These are phyloP conservation scores for Mesoligia furuncula DNA, from an alignment of 2,888 invertebrate species.

Conservation along the genomic window DNA sequence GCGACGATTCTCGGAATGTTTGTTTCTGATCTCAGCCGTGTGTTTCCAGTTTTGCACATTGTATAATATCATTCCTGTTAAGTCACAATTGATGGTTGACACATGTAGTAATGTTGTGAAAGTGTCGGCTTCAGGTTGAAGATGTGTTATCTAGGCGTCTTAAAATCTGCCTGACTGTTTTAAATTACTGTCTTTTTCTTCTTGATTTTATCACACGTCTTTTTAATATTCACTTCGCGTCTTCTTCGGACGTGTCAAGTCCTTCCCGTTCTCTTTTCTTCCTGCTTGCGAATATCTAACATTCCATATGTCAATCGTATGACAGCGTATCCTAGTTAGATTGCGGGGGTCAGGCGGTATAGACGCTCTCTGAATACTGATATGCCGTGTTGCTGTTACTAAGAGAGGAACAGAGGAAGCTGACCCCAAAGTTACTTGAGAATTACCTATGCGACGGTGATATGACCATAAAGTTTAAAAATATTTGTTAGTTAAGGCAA, in stretches of 20 bases:
- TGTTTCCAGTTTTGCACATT: constrained; percentile 33
- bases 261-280: not conserved
- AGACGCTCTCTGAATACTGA: constrained; percentile 44
- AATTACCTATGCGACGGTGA: not conserved
- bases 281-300: not conserved
- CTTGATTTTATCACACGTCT: not conserved
- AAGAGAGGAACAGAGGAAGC: constrained; percentile 20
- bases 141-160: constrained; percentile 14
- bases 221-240: constrained; percentile 6
- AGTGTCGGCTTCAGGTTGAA: constrained; percentile 11
- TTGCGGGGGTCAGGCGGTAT: constrained; percentile 26
- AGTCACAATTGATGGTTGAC: constrained; percentile 38
- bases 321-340: constrained; percentile 33
- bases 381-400: constrained; percentile 12
- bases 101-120: constrained; percentile 29
- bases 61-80: constrained; percentile 44
- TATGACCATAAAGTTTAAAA: not conserved
- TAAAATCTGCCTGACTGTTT: constrained; percentile 31
- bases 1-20: constrained; percentile 54
- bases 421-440: not conserved
- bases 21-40: constrained; percentile 44
- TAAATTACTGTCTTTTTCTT: constrained; percentile 3
- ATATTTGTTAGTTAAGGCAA: constrained; percentile 22
- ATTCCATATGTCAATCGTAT: constrained; percentile 29
- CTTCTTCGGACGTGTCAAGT: not conserved